Evolutionary conservation across 2,113 vertebrate genomes (phyloP).

Genomic region (Pionites leucogaster): DNA sequence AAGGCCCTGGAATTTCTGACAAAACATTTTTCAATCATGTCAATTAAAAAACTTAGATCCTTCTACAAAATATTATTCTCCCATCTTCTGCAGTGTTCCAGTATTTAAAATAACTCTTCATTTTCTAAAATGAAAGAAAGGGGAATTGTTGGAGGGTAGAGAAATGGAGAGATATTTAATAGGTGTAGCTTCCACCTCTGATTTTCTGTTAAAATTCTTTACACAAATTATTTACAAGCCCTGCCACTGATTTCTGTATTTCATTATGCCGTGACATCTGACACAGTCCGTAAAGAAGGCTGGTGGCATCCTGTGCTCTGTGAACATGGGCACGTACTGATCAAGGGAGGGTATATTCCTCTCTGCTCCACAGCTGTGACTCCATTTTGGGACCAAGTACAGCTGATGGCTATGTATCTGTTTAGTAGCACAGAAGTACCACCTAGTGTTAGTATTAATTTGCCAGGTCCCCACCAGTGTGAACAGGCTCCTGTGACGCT

Average conservation of each 20-base stretch:
- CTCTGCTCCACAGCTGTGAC: not conserved
- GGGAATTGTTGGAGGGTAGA: not conserved
- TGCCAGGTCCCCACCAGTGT: not conserved
- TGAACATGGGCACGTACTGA: not conserved
- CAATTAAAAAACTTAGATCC: not conserved
- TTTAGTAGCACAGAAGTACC: not conserved
- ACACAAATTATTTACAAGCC: not conserved
- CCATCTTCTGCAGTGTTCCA: not conserved
- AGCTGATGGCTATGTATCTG: not conserved
- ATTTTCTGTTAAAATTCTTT: not conserved
- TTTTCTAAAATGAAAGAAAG: not conserved
- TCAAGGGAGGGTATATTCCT: not conserved
- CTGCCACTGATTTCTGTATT: not conserved
- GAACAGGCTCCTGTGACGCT: not conserved
- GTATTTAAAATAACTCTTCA: not conserved
- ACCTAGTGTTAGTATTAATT: not conserved
- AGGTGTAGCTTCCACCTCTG: not conserved
- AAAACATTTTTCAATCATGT: not conserved
- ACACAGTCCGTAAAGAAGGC: not conserved
- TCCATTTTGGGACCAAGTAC: not conserved
- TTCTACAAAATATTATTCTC: not conserved
- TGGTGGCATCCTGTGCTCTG: not conserved
- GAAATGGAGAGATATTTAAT: not conserved
- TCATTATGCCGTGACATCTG: not conserved
- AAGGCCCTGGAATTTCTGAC: not conserved